Evolutionary conservation across 2,797 vertebrate species (phyloP).

Genomic region (Microhierax caerulescens): DNA sequence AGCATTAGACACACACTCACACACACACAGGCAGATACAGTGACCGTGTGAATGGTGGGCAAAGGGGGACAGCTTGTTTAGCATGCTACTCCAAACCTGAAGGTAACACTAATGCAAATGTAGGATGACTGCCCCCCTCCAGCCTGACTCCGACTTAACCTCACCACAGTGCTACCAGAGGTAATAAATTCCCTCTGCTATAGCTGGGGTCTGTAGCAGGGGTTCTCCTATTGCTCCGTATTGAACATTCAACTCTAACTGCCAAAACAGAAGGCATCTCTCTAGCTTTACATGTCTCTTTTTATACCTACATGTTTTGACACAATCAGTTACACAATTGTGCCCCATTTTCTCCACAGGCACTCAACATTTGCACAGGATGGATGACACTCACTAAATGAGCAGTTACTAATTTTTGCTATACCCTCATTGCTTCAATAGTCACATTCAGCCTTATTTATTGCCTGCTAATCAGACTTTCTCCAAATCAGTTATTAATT

Average conservation of each 20-base stretch:
- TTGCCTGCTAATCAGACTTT: not conserved
- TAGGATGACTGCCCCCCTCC: not conserved
- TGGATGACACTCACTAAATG: not conserved
- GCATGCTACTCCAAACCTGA: not conserved
- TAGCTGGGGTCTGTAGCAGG: not conserved
- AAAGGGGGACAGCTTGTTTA: not conserved
- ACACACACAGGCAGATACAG: not conserved
- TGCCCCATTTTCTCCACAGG: not conserved
- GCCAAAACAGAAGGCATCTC: not conserved
- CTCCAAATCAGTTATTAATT: not conserved
- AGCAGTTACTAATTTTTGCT: not conserved
- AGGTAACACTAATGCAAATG: not conserved
- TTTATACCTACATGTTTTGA: not conserved
- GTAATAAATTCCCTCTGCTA: not conserved
- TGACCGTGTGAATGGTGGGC: not conserved
- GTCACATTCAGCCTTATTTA: not conserved
- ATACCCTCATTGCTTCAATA: not conserved
- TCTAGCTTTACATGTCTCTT: not conserved
- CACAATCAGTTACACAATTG: not conserved
- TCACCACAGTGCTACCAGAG: not conserved
- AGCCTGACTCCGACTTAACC: not conserved
- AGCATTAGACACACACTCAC: not conserved
- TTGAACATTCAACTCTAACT: not conserved
- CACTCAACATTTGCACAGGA: not conserved
- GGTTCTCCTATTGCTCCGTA: not conserved